Conservation (phyloP, 2,888 invertebrate species). For the Cephus nigrinus region DNA sequence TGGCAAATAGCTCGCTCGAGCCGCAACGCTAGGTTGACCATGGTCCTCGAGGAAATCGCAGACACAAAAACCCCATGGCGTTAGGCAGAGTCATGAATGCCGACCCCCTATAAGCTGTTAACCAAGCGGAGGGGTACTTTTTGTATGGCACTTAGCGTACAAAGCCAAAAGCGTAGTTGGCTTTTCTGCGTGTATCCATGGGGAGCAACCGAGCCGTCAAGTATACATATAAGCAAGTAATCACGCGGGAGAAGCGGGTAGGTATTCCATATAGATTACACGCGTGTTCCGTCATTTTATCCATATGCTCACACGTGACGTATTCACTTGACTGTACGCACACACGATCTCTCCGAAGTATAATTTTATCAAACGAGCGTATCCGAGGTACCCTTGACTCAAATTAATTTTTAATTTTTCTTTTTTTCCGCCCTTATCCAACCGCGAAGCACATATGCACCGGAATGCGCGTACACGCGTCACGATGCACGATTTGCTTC, state of each 20-base stretch:
- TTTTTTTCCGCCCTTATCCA: background rate
- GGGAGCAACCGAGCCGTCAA: background rate
- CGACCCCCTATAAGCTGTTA: conserved; percentile 51
- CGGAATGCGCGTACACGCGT: conserved; percentile 37
- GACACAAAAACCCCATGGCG: conserved; percentile 32
- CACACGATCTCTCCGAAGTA: background rate
- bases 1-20: conserved; percentile 54
- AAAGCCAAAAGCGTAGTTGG: conserved; percentile 49
- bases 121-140: conserved; percentile 42
- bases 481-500: conserved; percentile 50
- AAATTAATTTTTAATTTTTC: conserved; percentile 4
- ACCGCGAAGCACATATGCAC: conserved; percentile 29
- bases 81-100: conserved; percentile 47
- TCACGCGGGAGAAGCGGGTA: background rate
- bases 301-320: background rate
- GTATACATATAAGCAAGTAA: background rate
- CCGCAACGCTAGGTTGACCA: conserved; percentile 41
- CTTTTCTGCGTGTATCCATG: conserved; percentile 26
- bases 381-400: background rate
- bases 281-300: background rate
- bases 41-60: conserved; percentile 43
- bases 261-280: background rate
- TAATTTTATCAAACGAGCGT: background rate
- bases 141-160: conserved; percentile 50
- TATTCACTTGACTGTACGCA: background rate